Evolutionary conservation across 2,888 invertebrate genomes (phyloP), one percentile per base, ranked within the genome.

Genomic region (Dicycla oo): DNA sequence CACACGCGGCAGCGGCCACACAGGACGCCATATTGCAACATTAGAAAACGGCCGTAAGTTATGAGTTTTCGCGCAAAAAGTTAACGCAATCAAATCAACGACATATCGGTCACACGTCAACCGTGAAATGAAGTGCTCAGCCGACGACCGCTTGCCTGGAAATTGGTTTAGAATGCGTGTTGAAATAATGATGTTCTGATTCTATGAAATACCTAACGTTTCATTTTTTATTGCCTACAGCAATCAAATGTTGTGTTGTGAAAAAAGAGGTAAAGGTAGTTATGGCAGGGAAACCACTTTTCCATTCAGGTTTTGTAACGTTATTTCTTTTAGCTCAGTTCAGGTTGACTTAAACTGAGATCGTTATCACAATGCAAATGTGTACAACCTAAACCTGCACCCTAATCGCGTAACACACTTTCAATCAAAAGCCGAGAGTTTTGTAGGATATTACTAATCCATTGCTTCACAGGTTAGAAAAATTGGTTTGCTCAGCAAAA

Each of bases 1-100:
- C 94, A 94, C 94, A 94, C 94, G 92, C 93, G 92, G 93, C 86
- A 87, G 56, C 85, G 93, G 91, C 96, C 95, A 95, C 95, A 95
- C 96, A 96, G 91, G 93, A 90, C 85, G 95, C 84, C 87, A 90
- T 91, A 92, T 91, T 92, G 92, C 92, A 92, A 94, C 85, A 90
- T 92, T 91, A 92, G 92, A 92, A 92, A 91, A 88, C 89, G 82
- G 65, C 83, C 75, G 83, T 89, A 91, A 90, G 88, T 90, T 92
- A 90, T 88, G 88, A 87, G 85, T 90, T 93, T 91, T 90, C 85
- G 86, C 88, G 88, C 88, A 91, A 92, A 93, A 93, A 92, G 82
- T 88, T 88, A 90, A 92, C 89, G 86, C 89, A 92, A 92, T 93
- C 90, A 92, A 93, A 92, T 92, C 90, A 89, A 88, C 92, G 88